phyloP scores from a whole-genome alignment of 2,888 invertebrate species.

The Geotrupes spiniger region DNA sequence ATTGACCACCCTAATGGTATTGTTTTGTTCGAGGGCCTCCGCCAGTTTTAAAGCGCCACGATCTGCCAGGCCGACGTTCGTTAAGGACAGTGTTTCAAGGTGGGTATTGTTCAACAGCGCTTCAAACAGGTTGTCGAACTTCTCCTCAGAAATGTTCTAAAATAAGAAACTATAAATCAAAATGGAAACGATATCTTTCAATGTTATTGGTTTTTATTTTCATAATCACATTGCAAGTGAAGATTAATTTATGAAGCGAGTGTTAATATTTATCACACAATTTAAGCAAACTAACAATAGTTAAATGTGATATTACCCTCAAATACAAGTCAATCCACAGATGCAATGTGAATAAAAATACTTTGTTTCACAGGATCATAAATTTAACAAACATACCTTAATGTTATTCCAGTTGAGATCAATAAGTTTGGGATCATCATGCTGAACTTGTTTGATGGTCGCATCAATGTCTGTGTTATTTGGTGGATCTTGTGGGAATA shows the following conservation, averaged over 20 bases:
- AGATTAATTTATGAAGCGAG: no score
- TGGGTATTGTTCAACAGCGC: conserved; percentile 87
- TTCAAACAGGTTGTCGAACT: conserved; percentile 84
- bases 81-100: conserved; percentile 86
- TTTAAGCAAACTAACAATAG: no score
- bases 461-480: conserved; percentile 95
- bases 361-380: no score
- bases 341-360: no score
- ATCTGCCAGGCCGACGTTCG: conserved; percentile 92
- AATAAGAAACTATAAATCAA: conserved; percentile 37
- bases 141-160: conserved; percentile 95
- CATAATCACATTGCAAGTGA: no score
- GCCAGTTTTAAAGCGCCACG: conserved; percentile 78
- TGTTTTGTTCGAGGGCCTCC: conserved; percentile 78
- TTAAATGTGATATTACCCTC: no score
- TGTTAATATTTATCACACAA: no score
- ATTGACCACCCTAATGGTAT: conserved; percentile 78
- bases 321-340: no score
- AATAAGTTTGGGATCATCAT: conserved; percentile 82
- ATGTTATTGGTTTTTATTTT: no score
- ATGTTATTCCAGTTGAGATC: conserved; percentile 99
- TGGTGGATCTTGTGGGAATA: conserved; percentile 92
- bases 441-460: conserved; percentile 83
- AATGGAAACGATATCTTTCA: no score
- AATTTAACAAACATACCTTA: conserved; percentile 66